These are phyloP conservation scores for Anagrus nilaparvatae DNA, from an alignment of 1,140 invertebrate species.

Conservation along the genomic window DNA sequence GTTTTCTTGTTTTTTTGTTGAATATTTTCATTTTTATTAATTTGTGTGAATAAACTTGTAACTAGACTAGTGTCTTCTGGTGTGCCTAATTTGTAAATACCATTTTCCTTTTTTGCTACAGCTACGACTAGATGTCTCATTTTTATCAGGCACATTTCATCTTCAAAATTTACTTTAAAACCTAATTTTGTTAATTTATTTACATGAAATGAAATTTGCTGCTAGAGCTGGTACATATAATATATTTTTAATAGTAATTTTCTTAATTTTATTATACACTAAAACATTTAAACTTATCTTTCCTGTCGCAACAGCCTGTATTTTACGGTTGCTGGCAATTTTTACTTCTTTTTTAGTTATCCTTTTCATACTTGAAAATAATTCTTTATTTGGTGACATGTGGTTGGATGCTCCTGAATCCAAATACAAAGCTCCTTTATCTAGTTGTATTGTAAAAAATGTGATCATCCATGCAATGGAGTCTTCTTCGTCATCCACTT, in stretches of 20 bases:
- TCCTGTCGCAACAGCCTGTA: background rate
- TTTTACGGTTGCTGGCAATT: background rate
- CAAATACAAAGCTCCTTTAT: slow-evolving; percentile 17
- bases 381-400: slow-evolving; percentile 19
- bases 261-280: background rate
- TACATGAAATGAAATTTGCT: slow-evolving; percentile 6
- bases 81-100: background rate
- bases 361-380: slow-evolving; percentile 11
- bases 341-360: background rate
- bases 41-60: no score
- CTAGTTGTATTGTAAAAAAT: background rate
- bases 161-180: background rate
- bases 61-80: background rate
- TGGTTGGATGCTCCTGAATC: slow-evolving; percentile 24
- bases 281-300: background rate
- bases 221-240: slow-evolving; percentile 5
- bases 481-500: background rate
- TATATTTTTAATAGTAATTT: background rate
- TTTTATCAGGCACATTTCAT: background rate
- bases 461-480: background rate
- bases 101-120: background rate
- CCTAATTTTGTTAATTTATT: background rate
- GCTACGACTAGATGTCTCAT: background rate
- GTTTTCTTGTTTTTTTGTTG: no score
- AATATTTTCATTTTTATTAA: no score